phyloP scores from a whole-genome alignment of 2,888 invertebrate species.

The Dryococelus australis region DNA sequence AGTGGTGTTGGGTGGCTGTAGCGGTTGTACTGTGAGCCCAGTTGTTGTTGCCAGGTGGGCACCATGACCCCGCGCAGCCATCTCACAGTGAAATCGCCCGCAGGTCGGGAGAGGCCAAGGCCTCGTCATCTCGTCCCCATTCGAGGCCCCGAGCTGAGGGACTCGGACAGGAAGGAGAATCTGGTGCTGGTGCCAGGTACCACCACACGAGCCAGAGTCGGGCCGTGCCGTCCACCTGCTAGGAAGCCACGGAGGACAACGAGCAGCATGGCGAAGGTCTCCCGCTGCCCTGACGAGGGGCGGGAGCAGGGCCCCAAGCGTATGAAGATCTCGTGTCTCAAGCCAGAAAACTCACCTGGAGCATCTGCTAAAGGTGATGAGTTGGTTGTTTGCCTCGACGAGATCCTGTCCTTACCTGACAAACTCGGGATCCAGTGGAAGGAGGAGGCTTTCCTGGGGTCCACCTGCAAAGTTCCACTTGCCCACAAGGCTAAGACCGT shows the following conservation, averaged over 20 bases:
- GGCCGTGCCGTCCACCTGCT: background rate
- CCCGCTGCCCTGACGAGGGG: conserved; percentile 17
- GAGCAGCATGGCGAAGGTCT: conserved; percentile 23
- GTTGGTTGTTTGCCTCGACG: background rate
- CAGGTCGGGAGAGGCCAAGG: background rate
- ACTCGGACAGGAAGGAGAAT: conserved; percentile 6
- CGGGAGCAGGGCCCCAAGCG: conserved; percentile 39
- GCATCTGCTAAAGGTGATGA: background rate
- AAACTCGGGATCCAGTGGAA: background rate
- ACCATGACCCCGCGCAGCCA: background rate
- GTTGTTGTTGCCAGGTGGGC: conserved; percentile 16
- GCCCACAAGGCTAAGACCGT: background rate
- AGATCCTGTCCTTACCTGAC: background rate
- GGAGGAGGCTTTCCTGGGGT: background rate
- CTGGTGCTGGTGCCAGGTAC: background rate
- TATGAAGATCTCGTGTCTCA: conserved; percentile 37
- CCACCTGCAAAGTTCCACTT: background rate
- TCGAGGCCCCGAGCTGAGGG: background rate
- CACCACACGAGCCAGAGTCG: background rate
- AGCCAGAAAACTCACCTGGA: conserved; percentile 19
- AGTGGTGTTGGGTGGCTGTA: no score
- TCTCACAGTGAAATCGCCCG: conserved; percentile 16
- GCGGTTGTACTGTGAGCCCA: background rate
- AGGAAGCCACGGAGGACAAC: background rate
- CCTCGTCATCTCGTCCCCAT: background rate